Conservation (phyloP, 2,113 vertebrate species). For the Smithornis capensis region DNA sequence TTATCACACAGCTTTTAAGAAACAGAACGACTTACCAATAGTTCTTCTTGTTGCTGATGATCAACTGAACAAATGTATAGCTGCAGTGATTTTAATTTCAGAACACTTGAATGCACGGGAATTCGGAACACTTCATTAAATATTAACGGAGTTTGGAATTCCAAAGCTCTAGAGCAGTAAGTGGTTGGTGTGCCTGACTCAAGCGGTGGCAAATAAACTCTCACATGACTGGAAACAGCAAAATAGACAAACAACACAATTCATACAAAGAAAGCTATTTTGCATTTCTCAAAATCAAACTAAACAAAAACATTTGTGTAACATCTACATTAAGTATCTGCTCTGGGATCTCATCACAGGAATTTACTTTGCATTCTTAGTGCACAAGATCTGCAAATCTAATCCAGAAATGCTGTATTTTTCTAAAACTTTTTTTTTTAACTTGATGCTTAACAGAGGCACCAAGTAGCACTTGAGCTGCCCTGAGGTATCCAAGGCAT, state of each 20-base stretch:
- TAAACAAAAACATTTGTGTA: not conserved
- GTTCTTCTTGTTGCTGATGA: conserved; percentile 86
- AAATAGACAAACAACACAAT: not conserved
- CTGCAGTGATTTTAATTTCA: conserved; percentile 83
- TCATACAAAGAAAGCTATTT: not conserved
- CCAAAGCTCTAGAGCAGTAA: conserved; percentile 91
- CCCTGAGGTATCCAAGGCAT: conserved; percentile 2
- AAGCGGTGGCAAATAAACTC: conserved; percentile 87
- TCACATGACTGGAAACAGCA: conserved; percentile 81
- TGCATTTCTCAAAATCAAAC: not conserved
- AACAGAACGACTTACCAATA: conserved; percentile 80
- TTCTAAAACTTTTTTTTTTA: not conserved
- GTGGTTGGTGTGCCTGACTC: conserved; percentile 85
- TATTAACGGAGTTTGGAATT: conserved; percentile 84
- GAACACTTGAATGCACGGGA: conserved; percentile 79
- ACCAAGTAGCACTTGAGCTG: not conserved
- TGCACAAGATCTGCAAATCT: not conserved
- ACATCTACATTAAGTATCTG: not conserved
- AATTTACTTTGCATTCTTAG: not conserved
- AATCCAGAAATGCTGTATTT: not conserved
- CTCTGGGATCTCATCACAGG: not conserved
- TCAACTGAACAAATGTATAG: conserved; percentile 88
- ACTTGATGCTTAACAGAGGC: not conserved
- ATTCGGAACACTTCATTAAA: conserved; percentile 95
- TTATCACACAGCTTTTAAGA: not conserved